phyloP scores from a whole-genome alignment of 2,797 vertebrate species.

The Hapalemur alaotrensis region DNA sequence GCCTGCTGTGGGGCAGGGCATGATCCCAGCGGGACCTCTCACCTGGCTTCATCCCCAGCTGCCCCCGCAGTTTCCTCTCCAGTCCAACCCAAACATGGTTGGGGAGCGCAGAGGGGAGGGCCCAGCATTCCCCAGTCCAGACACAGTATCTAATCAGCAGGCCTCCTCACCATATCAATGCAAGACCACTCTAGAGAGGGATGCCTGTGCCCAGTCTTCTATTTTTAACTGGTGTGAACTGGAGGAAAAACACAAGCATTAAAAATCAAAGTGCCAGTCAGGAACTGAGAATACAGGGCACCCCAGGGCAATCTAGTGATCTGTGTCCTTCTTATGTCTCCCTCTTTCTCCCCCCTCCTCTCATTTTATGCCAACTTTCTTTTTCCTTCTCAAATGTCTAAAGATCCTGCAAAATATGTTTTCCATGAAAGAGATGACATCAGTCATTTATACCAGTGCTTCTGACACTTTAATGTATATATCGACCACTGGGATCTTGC shows the following conservation, averaged over 20 bases:
- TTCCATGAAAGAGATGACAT: background rate
- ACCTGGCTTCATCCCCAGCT: background rate
- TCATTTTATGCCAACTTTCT: background rate
- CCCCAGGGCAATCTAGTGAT: conserved; percentile 55
- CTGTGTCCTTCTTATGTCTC: background rate
- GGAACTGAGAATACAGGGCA: conserved; percentile 71
- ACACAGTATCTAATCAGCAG: conserved; percentile 71
- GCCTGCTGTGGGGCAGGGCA: rapidly evolving
- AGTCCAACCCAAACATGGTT: conserved; percentile 69
- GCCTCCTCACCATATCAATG: conserved; percentile 77
- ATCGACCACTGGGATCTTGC: background rate
- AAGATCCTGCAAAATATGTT: background rate
- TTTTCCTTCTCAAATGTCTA: background rate
- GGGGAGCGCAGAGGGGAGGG: conserved; percentile 49
- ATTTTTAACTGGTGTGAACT: conserved; percentile 83
- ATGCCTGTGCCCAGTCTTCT: conserved; percentile 80
- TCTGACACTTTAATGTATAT: background rate
- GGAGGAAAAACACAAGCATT: conserved; percentile 61
- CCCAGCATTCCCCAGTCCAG: conserved; percentile 32
- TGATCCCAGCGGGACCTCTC: background rate
- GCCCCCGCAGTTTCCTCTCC: background rate
- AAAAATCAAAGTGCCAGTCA: conserved; percentile 55
- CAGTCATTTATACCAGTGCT: background rate
- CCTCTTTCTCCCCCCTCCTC: background rate
- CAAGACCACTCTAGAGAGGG: conserved; percentile 82